Base-by-base conservation (phyloP, 1,140 invertebrate genomes). In the Drosophila hydei region DNA sequence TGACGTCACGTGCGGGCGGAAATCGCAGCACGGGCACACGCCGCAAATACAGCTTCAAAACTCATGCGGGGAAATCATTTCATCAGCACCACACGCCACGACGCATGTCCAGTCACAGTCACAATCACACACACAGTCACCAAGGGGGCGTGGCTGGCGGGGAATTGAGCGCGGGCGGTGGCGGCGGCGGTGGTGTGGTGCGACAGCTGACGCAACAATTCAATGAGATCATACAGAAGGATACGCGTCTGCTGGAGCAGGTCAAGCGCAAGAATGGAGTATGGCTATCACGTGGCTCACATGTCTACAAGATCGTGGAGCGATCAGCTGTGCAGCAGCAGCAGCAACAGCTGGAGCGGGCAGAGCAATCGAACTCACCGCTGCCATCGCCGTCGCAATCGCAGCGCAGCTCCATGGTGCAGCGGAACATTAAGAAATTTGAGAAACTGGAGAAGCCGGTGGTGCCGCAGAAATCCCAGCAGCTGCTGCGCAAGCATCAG, bases 201-300 rank as follows among this genome's bases (percentile, higher is more conserved):
- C 91, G 92, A 25, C 91, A 92, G 61, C 69, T 93, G 47, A 92
- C 92, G 4, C 91, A 92, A 36, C 92, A 92, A 58, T 93, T 93
- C 67, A 93, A 93, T 77, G 85, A 92, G 72, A 84, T 93, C 51
- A 91, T 92, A 55, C 89, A 90, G 27, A 90, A 92, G 42, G 92
- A 92, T 62, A 71, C 69, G 1, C 72, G 73, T 0, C 58, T 92
- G 0, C 69, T 91, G 43, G 87, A 92, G 56, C 91, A 92, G 60
- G 90, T 92, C 6, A 92, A 92, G 69, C 75, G 79, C 2, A 89
- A 89, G 38, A 85, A 91, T 51, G 91, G 89, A 12, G 78, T 91
- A 1, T 77, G 81, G 68, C 38, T 91, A 7, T 61, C 84, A 5
- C 67, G 88, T 7, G 88, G 90, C 30, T 65, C 78, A 0, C 79